phyloP scores from a whole-genome alignment of 2,797 vertebrate genomes.

The Cossypha heuglini region DNA sequence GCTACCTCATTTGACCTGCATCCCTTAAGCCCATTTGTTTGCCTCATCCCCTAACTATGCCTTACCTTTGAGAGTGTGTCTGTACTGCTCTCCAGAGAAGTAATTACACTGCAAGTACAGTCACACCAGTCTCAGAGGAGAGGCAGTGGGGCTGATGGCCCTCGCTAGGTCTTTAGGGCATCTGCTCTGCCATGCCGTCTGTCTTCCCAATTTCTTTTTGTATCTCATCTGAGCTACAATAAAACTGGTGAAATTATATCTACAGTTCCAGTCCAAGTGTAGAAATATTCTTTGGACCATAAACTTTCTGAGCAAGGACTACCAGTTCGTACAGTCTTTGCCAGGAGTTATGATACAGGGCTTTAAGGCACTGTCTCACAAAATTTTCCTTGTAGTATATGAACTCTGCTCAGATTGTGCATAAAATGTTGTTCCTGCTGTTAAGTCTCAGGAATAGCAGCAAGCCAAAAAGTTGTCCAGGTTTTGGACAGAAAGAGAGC shows the following conservation, averaged over 20 bases:
- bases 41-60: background rate
- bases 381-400: background rate
- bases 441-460: background rate
- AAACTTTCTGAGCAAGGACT: background rate
- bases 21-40: slow-evolving; percentile 33
- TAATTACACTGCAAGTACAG: background rate
- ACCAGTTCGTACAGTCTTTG: background rate
- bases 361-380: background rate
- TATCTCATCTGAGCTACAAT: background rate
- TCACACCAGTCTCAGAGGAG: background rate
- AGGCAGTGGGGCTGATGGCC: background rate
- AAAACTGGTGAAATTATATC: background rate
- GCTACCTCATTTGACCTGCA: slow-evolving; percentile 16
- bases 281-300: background rate
- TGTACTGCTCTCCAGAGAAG: background rate
- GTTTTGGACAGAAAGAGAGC: background rate
- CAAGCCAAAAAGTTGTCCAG: background rate
- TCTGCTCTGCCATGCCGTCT: background rate
- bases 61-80: background rate
- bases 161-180: fast-evolving
- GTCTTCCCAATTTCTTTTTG: background rate
- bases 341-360: background rate
- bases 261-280: background rate
- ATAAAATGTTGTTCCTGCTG: background rate
- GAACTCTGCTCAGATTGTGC: background rate